Evolutionary conservation across 2,888 invertebrate genomes (phyloP).

Genomic region (Cepaea hortensis): DNA sequence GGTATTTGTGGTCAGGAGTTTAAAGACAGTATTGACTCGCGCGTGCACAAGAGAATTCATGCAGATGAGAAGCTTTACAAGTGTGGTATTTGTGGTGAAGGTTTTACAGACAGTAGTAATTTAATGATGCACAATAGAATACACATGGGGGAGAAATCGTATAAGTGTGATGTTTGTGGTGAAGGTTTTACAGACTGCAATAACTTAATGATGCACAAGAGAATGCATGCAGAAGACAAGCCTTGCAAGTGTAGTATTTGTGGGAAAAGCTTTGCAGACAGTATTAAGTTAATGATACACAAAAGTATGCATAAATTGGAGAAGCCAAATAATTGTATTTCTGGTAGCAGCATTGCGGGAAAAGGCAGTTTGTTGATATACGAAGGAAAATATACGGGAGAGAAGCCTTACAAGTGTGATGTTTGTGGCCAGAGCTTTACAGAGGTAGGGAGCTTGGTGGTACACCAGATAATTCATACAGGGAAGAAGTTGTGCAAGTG

Average conservation of each 20-base stretch:
- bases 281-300: neutral
- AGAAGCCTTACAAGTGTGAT: constrained; percentile 11
- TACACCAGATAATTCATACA: neutral
- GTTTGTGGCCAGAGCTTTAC: neutral
- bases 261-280: neutral
- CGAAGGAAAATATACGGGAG: neutral
- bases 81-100: neutral
- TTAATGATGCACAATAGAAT: neutral
- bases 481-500: neutral
- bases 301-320: neutral
- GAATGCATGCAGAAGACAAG: neutral
- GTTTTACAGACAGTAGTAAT: neutral
- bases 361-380: neutral
- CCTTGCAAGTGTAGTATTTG: neutral
- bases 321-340: neutral
- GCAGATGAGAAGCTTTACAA: neutral
- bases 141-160: neutral
- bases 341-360: neutral
- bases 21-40: neutral
- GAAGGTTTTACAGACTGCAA: neutral
- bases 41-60: neutral
- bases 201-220: neutral
- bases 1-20: neutral
- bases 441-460: neutral
- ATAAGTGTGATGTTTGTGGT: constrained; percentile 13